A percentile compares a stretch with the other conserved stretches of the same genome.
Evolutionary conservation across 2,797 vertebrate genomes (phyloP).

Genomic region (Mycteria americana): DNA sequence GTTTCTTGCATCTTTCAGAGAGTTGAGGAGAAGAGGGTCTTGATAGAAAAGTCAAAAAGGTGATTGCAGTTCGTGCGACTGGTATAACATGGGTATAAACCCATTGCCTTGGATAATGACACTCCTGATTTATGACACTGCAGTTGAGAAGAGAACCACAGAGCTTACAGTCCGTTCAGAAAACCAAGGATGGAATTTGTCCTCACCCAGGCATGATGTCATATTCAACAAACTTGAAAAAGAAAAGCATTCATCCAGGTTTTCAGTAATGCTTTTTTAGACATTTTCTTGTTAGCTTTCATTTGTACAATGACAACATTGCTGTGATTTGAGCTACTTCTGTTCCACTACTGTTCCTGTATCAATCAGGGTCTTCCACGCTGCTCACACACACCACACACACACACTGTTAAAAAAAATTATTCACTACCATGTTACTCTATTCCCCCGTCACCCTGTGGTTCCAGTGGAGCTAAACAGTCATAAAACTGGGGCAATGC

Average conservation of each 20-base stretch:
- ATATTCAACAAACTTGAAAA: not conserved
- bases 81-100: not conserved
- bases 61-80: not conserved
- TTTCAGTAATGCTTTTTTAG: not conserved
- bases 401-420: not conserved
- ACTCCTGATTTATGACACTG: not conserved
- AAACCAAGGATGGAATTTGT: not conserved
- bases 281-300: not conserved
- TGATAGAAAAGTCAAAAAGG: not conserved
- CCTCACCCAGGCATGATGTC: not conserved
- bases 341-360: not conserved
- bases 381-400: not conserved
- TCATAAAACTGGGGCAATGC: not conserved
- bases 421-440: not conserved
- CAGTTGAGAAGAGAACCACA: not conserved
- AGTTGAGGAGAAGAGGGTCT: not conserved
- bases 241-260: not conserved
- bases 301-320: not conserved
- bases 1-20: not conserved
- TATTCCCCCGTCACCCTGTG: not conserved
- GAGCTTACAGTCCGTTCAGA: not conserved
- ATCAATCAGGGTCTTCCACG: not conserved
- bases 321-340: not conserved
- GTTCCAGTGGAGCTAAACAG: not conserved
- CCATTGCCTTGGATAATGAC: not conserved